Conservation (phyloP, 2,797 vertebrate genomes). For the Clamator glandarius region DNA sequence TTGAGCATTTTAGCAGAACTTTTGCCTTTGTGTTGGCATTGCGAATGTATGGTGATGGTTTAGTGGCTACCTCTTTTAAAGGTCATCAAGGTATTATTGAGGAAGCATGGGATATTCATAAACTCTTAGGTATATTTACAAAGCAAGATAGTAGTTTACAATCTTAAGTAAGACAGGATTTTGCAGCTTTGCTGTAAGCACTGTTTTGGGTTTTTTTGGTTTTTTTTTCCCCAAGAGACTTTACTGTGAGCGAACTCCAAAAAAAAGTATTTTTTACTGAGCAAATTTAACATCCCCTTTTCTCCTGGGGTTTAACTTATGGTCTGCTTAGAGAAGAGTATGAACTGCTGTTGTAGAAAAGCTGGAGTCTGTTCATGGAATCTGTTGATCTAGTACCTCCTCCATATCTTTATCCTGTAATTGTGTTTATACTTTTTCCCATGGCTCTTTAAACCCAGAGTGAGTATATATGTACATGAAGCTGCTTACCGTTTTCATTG, state of each 20-base stretch:
- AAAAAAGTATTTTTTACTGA: not conserved
- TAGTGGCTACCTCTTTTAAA: conserved; percentile 40
- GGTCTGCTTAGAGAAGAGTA: not conserved
- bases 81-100: not conserved
- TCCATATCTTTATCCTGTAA: not conserved
- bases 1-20: not conserved
- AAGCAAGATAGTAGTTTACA: not conserved
- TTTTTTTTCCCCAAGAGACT: not conserved
- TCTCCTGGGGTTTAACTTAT: not conserved
- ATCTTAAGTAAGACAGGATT: not conserved
- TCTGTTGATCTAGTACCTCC: not conserved
- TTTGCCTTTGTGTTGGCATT: not conserved
- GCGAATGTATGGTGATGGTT: not conserved
- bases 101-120: not conserved
- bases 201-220: not conserved
- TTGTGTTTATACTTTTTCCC: not conserved
- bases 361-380: not conserved
- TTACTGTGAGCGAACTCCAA: not conserved
- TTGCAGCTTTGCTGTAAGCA: not conserved
- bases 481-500: not conserved
- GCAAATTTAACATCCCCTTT: not conserved
- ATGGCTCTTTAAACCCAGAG: not conserved
- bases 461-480: not conserved
- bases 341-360: not conserved
- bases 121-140: not conserved